Evolutionary conservation across 2,888 invertebrate genomes (phyloP), one percentile per base, ranked within the genome.

Genomic region (Ochropacha duplaris): DNA sequence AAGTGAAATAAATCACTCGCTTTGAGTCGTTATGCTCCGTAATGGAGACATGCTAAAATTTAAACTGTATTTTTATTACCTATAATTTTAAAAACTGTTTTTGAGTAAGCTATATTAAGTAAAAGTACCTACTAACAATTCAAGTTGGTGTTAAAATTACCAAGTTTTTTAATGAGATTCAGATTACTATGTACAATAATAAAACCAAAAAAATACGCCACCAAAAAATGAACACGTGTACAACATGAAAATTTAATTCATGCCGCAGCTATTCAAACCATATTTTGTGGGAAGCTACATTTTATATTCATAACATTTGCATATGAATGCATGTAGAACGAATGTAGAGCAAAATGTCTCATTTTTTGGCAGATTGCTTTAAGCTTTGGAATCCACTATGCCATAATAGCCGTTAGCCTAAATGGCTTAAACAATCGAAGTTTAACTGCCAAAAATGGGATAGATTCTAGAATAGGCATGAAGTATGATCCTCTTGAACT

Each of bases 1-100:
- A 51, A 59, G 50, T 59, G 56, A 57, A 57, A 50, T 58, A 57
- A 57, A 60, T 55, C 52, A 49, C 9, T 34, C 28, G 26, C 44
- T 24, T 28, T 49, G 22, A 54, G 16, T 34, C 34, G 16, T 28
- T 54, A 54, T 34, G 2, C 44, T 19, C 19, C 44, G 44, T 44
- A 44, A 44, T 44, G 44, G 44, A 44, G 44, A 44, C 44, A 44
- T n/a, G 44, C 44, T 44, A 19, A 44, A 16, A 44, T 44, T 19
- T 44, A 9, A 39, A 44, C 44, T 44, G 44, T n/a, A 44, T 44
- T 44, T 44, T 44, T 44, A 44, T 44, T 44, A 19, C 16, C 44
- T 9, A 44, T 44, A 4, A 44, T 44, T 44, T 44, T 19, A 6
- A 19, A n/a, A 19, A n/a, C 44, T 44, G 44, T 16, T 19, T 44